These are phyloP conservation scores for Brachypodius melanocephalos DNA, from an alignment of 2,113 vertebrate genomes.

Conservation along the genomic window DNA sequence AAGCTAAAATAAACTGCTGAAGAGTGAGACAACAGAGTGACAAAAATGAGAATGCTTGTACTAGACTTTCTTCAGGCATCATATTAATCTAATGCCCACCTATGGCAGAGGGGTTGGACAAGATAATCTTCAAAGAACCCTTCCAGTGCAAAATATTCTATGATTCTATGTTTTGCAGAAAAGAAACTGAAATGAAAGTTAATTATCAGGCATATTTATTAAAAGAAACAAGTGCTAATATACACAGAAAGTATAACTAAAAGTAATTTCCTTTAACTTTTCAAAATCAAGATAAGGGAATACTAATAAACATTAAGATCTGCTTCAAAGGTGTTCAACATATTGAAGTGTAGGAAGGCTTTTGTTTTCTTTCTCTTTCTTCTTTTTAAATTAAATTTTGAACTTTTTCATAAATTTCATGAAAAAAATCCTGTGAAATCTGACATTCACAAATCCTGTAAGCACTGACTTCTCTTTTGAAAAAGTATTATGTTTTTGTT, in stretches of 20 bases:
- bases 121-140: not conserved
- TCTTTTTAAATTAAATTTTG: not conserved
- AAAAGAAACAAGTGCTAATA: not conserved
- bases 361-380: not conserved
- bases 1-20: not conserved
- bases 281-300: not conserved
- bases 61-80: not conserved
- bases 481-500: not conserved
- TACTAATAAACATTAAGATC: not conserved
- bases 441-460: not conserved
- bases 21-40: not conserved
- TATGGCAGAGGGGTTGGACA: not conserved
- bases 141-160: not conserved
- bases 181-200: not conserved
- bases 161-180: not conserved
- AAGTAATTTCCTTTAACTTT: not conserved
- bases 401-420: not conserved
- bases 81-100: not conserved
- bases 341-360: not conserved
- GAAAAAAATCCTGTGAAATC: not conserved
- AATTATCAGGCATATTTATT: not conserved
- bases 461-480: not conserved
- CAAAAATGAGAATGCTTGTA: not conserved
- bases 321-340: not conserved
- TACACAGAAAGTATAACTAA: not conserved